Evolutionary conservation across 1,140 invertebrate species (phyloP), one percentile per base, ranked within the genome.

Genomic region (Lutraria rhynchaena): DNA sequence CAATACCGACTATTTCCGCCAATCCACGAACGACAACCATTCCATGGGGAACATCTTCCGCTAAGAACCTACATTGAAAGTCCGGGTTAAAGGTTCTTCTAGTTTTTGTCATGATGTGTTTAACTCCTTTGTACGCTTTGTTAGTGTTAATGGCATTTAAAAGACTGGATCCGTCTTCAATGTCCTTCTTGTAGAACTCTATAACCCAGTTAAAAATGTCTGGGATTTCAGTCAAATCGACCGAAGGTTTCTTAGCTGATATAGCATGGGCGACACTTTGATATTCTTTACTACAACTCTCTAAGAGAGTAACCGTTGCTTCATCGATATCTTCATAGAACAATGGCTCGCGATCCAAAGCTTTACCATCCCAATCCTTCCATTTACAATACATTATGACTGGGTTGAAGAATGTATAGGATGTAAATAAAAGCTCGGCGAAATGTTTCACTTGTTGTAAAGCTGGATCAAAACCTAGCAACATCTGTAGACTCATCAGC

Each of bases 281-380:
- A 22, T 86, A 83, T 65, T 90, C 89, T 22, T 87, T 82, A 74
- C 87, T 89, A 27, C 88, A 82, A 7, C 46, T 67, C 15, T 71
- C 65, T 17, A 90, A 27, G 1, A 87, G 27, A 15, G 83, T 74
- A 0, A 83, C 87, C 0, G 83, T 85, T 5, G 78, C 73, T 49
- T 86, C 84, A 37, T 84, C 78, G 7, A 91, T 51, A 9, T 78
- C 86, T 44, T 89, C 84, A 61, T 89, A 91, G 53, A 90, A 89
- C 4, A 87, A 73, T 1, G 89, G 89, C 49, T 76, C 80, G 35
- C 85, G 61, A 0, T 63, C n/a, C 3, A 91, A n/a, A 1, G 85
- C 75, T 69, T 89, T 86, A 15, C 86, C 85, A 77, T 90, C 83
- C 89, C 89, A 90, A 60, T 89, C 83, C 24, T 83, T 85, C 89